Evolutionary conservation across 2,888 invertebrate species (phyloP).

Genomic region (Caenorhabditis imperialis): DNA sequence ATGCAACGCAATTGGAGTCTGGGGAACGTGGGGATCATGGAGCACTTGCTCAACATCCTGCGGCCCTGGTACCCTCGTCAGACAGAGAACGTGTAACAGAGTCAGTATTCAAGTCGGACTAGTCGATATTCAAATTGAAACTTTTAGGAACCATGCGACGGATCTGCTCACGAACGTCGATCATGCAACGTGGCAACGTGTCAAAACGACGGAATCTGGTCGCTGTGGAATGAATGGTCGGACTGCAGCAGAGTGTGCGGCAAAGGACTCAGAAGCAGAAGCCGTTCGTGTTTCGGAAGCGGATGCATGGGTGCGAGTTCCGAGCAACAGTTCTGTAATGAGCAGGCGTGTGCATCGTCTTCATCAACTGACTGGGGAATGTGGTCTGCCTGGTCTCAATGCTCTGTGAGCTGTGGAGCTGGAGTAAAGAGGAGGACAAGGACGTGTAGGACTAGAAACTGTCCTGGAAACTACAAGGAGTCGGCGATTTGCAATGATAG

Average conservation of each 20-base stretch:
- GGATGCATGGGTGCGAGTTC: conserved; percentile 70
- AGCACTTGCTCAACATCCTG: conserved; percentile 73
- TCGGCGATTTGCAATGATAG: conserved; percentile 73
- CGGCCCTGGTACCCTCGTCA: conserved; percentile 74
- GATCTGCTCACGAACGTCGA: conserved; percentile 73
- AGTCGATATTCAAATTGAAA: no score
- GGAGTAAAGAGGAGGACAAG: conserved; percentile 75
- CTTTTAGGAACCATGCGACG: conserved; percentile 76
- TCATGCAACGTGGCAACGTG: conserved; percentile 74
- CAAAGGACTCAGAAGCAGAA: conserved; percentile 72
- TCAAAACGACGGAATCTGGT: conserved; percentile 58
- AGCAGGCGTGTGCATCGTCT: conserved; percentile 68
- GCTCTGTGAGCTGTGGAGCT: conserved; percentile 73
- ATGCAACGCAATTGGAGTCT: conserved; percentile 70
- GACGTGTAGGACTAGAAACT: conserved; percentile 72
- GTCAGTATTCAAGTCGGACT: conserved; percentile 35
- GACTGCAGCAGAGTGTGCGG: conserved; percentile 74
- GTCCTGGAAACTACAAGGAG: conserved; percentile 73
- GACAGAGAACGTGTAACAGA: conserved; percentile 70
- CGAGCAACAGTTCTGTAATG: conserved; percentile 76
- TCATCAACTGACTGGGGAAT: conserved; percentile 61
- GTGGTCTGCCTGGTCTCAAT: conserved; percentile 65
- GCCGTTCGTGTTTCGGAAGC: conserved; percentile 68
- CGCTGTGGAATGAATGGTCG: conserved; percentile 72
- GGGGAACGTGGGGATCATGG: conserved; percentile 74